phyloP scores from a whole-genome alignment of 2,888 invertebrate species.

The Tipula unca region DNA sequence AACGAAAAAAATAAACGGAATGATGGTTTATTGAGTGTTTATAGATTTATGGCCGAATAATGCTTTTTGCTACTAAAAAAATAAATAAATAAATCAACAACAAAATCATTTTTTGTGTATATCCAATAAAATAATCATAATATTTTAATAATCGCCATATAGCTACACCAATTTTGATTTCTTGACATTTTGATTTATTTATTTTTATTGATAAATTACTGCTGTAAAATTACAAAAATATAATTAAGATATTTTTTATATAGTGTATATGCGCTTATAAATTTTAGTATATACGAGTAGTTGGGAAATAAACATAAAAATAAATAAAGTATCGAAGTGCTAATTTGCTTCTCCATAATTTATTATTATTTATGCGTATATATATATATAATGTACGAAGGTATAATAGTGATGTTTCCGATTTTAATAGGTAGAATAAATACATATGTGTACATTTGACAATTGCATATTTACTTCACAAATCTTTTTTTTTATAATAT shows the following conservation, averaged over 20 bases:
- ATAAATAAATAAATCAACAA: neutral
- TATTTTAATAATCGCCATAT: neutral
- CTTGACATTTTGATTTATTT: neutral
- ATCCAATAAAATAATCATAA: neutral
- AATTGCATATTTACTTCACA: too few species aligned
- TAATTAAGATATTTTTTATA: neutral
- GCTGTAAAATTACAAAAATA: neutral
- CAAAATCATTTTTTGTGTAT: neutral
- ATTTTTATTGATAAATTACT: neutral
- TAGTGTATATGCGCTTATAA: too few species aligned
- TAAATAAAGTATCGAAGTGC: too few species aligned
- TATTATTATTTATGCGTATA: too few species aligned
- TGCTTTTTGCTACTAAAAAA: conserved; percentile 1
- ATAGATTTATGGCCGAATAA: conserved; percentile 26
- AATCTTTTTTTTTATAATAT: too few species aligned
- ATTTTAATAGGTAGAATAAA: too few species aligned
- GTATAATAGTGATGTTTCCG: too few species aligned
- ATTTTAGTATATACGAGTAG: too few species aligned
- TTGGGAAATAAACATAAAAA: too few species aligned
- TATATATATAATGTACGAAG: too few species aligned
- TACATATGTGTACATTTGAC: too few species aligned
- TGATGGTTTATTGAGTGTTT: conserved; percentile 28
- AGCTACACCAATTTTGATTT: neutral
- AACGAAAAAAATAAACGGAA: neutral
- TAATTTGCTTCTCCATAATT: too few species aligned